These are phyloP conservation scores for Agriopis marginaria DNA, from an alignment of 2,888 invertebrate genomes.

Conservation along the genomic window DNA sequence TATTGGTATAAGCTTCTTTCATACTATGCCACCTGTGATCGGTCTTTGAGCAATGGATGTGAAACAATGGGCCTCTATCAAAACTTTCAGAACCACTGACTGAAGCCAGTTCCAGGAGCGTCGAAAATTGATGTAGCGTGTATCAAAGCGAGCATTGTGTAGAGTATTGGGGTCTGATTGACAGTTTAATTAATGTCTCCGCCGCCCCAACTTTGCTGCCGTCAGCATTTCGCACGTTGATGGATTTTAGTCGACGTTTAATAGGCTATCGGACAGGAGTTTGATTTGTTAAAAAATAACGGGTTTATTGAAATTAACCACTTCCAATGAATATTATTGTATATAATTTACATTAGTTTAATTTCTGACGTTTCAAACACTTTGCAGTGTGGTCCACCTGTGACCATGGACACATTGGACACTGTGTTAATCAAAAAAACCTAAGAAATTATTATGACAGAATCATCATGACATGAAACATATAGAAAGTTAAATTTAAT, in stretches of 20 bases:
- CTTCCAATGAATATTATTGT: not conserved
- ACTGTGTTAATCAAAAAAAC: not conserved
- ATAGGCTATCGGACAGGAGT: conserved; percentile 19
- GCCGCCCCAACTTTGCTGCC: conserved; percentile 50
- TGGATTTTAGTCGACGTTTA: conserved; percentile 41
- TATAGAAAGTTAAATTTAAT: no score
- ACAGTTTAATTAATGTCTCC: conserved; percentile 67
- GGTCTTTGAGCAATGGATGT: not conserved
- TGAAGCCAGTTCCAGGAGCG: conserved; percentile 35
- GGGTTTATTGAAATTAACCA: not conserved
- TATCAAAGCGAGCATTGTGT: conserved; percentile 60
- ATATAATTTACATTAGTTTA: no score
- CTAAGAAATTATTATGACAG: no score
- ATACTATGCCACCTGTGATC: no score
- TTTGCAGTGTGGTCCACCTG: no score
- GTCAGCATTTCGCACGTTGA: conserved; percentile 38
- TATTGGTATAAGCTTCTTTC: no score
- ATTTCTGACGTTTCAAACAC: no score
- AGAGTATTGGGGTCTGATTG: conserved; percentile 59
- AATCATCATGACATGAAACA: no score
- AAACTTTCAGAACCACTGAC: conserved; percentile 16
- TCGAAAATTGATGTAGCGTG: conserved; percentile 55
- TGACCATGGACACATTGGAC: no score
- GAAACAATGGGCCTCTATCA: not conserved
- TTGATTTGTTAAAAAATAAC: not conserved